phyloP scores from a whole-genome alignment of 2,113 vertebrate species.

The Triplophysa rosa region DNA sequence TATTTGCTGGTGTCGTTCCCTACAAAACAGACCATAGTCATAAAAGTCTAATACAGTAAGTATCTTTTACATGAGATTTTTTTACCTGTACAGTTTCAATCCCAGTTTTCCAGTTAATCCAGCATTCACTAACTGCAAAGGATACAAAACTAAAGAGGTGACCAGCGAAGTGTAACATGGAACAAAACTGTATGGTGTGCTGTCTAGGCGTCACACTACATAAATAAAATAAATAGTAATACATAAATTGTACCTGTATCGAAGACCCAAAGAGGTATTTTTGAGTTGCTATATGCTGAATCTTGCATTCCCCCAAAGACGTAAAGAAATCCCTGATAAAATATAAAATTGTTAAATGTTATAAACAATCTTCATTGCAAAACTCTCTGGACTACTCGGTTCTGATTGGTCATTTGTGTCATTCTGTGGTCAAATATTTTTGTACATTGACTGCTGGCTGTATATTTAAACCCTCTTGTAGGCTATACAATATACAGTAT shows the following conservation, averaged over 20 bases:
- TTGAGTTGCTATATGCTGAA: slow-evolving; percentile 73
- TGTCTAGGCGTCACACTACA: neutral
- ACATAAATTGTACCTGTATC: slow-evolving; percentile 68
- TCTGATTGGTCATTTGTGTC: neutral
- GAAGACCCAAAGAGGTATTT: slow-evolving; percentile 81
- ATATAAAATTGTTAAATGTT: neutral
- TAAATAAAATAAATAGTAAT: no score
- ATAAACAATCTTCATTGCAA: neutral
- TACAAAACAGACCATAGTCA: slow-evolving; percentile 36
- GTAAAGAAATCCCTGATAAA: slow-evolving; percentile 74
- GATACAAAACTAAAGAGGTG: slow-evolving; percentile 13
- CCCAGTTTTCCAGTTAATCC: slow-evolving; percentile 44
- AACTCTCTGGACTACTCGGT: neutral
- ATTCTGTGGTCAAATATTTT: neutral
- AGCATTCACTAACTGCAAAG: slow-evolving; percentile 52
- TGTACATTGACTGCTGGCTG: neutral
- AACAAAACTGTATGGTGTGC: neutral
- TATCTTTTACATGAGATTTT: neutral
- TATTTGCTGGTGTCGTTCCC: slow-evolving; percentile 75
- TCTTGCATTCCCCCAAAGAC: slow-evolving; percentile 85
- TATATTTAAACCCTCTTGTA: no score
- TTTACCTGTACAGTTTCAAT: slow-evolving; percentile 49
- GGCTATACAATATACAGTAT: no score
- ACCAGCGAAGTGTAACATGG: neutral
- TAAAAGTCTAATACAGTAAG: neutral